Base-by-base conservation (phyloP, 2,888 invertebrate species). In the Drosophila quinaria region DNA sequence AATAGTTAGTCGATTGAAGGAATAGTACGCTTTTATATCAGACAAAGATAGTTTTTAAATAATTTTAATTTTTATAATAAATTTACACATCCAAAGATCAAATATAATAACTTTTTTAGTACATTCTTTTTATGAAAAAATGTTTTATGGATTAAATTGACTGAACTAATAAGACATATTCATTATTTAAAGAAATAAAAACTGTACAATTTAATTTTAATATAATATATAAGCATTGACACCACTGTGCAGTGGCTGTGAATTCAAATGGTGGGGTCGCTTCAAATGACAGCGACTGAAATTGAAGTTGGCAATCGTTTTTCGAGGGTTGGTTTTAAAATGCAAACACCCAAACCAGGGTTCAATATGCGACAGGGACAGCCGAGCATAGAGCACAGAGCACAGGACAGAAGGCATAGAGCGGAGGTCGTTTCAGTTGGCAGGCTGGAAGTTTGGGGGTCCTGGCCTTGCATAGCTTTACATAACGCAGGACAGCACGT, bases 241-340 rank as follows among this genome's bases (percentile, higher is more conserved):
- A 8, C 74, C 74, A 76, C 62, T 62, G 70, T 78, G 52, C 60
- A 25, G 9, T 10, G 44, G 22, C 47, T 44, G 39, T 33, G 22
- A 19, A 31, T 44, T 47, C 33, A 54, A 50, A 62, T 47, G 44
- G 69, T 59, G 63, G 31, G 46, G 42, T 70, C 70, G 68, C 68
- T 74, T 87, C 73, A 63, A 84, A 84, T 84, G 87, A 87, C 84
- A 84, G 78, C 75, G 66, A 78, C 80, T 84, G 87, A 82, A 81
- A 84, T 84, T 84, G 84, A 84, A 87, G 87, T 87, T 84, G 84
- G 84, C 84, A 84, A 84, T 68, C 78, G 82, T 70, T 84, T 81
- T 87, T 75, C 70, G 85, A 81, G 84, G 84, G 84, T 87, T 87
- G 84, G 72, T 84, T 84, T 87, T 84, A 84, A 84, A 87, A 84